Evolutionary conservation across 2,113 vertebrate genomes (phyloP).

Genomic region (Hydrochoerus hydrochaeris): DNA sequence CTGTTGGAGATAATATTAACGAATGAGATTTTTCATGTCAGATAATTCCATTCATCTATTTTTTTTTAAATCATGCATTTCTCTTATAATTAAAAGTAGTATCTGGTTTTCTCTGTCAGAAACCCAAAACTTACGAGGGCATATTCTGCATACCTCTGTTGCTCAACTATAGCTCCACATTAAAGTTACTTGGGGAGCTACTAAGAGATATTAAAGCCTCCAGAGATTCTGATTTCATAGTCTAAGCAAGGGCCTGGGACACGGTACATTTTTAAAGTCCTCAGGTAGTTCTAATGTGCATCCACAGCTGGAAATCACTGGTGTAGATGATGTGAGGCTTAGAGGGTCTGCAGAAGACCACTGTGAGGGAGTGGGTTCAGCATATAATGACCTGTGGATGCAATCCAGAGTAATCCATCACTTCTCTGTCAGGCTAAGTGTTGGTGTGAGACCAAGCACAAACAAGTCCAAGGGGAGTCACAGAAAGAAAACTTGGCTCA

Average conservation of each 20-base stretch:
- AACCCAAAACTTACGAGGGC: neutral
- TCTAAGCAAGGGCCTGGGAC: neutral
- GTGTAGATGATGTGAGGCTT: neutral
- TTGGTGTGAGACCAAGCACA: neutral
- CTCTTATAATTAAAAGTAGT: constrained; percentile 9
- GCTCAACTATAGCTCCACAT: neutral
- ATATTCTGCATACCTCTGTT: neutral
- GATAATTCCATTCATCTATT: neutral
- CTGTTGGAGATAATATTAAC: neutral
- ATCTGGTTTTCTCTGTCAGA: neutral
- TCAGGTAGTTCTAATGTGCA: neutral
- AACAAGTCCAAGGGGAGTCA: neutral
- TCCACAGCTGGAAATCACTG: neutral
- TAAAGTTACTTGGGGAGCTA: neutral
- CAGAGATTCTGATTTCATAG: neutral
- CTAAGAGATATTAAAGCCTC: neutral
- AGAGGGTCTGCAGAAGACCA: neutral
- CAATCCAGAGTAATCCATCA: constrained; percentile 7
- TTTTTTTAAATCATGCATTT: neutral
- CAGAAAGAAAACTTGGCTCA: neutral
- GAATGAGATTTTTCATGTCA: constrained; percentile 2
- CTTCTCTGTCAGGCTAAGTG: neutral
- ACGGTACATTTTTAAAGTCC: neutral
- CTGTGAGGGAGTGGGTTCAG: neutral
- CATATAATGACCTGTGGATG: neutral